A percentile compares a stretch with the other conserved stretches of the same genome.
Conservation (phyloP, 2,113 vertebrate species). For the Perccottus glenii region DNA sequence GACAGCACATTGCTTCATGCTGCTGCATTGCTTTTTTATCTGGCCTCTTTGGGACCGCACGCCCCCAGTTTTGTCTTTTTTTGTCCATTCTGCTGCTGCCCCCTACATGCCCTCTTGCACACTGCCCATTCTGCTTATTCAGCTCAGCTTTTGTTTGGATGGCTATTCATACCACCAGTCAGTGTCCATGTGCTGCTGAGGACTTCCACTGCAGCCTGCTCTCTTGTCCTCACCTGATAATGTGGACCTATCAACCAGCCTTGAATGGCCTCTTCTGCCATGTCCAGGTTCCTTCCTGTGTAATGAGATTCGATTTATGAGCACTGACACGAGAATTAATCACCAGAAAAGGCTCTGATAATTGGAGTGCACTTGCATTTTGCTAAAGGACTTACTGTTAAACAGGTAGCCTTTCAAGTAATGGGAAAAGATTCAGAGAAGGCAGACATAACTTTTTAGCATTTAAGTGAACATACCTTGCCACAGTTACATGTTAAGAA, state of each 20-base stretch:
- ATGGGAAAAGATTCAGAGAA: neutral
- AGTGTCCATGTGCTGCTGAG: slow-evolving; percentile 44
- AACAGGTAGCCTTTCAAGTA: neutral
- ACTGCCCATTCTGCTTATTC: slow-evolving; percentile 70
- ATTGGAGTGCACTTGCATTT: slow-evolving; percentile 24
- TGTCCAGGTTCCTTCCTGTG: slow-evolving; percentile 37
- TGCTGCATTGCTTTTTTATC: slow-evolving; percentile 23
- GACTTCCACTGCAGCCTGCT: slow-evolving; percentile 24
- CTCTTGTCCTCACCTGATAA: slow-evolving; percentile 37
- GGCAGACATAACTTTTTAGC: neutral
- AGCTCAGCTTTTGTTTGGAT: slow-evolving; percentile 62
- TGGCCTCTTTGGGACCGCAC: slow-evolving; percentile 46
- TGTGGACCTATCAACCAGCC: slow-evolving; percentile 23
- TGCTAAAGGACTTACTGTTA: neutral
- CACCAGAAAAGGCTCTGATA: slow-evolving; percentile 35
- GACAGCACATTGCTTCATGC: slow-evolving; percentile 26
- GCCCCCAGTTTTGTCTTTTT: slow-evolving; percentile 47
- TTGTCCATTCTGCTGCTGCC: slow-evolving; percentile 47
- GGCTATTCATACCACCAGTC: slow-evolving; percentile 62
- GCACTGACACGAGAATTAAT: slow-evolving; percentile 40
- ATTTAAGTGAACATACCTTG: neutral
- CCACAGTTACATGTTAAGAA: neutral
- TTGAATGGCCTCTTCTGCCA: slow-evolving; percentile 1
- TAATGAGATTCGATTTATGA: slow-evolving; percentile 60
- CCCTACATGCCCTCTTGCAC: slow-evolving; percentile 53